phyloP scores from a whole-genome alignment of 2,888 invertebrate genomes.

The Cryptops parisi region DNA sequence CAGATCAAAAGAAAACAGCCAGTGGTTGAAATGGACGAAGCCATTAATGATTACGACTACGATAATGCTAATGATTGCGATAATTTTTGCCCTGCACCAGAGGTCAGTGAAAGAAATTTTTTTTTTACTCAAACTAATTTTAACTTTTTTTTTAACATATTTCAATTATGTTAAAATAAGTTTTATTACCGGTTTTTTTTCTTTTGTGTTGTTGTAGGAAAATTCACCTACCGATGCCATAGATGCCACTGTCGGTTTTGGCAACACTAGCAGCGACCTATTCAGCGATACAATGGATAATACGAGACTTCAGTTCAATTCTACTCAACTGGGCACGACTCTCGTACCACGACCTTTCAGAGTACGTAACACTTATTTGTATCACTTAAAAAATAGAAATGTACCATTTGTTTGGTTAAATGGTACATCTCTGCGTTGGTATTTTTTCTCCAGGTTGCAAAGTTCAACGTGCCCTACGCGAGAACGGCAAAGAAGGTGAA shows the following conservation, averaged over 20 bases:
- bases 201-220: too few species aligned
- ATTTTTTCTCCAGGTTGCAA: constrained; percentile 51
- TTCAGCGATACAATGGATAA: constrained; percentile 24
- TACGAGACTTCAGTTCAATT: too few species aligned
- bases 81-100: constrained; percentile 37
- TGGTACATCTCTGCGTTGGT: too few species aligned
- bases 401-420: too few species aligned
- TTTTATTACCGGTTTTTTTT: too few species aligned
- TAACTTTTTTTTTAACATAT: too few species aligned
- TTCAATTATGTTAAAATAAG: too few species aligned
- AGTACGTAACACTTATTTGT: background rate
- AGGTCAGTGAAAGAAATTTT: constrained; percentile 15
- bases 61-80: constrained; percentile 40
- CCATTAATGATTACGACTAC: constrained; percentile 38
- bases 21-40: constrained; percentile 27
- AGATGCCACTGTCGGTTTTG: background rate
- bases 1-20: background rate
- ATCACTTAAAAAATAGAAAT: too few species aligned
- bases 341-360: background rate
- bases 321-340: too few species aligned
- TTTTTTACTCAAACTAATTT: too few species aligned
- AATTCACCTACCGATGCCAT: too few species aligned
- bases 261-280: constrained; percentile 25
- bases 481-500: constrained; percentile 72
- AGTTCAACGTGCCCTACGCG: constrained; percentile 62